These are phyloP conservation scores for Diachasma alloeum DNA, from an alignment of 1,140 invertebrate genomes.

Conservation along the genomic window DNA sequence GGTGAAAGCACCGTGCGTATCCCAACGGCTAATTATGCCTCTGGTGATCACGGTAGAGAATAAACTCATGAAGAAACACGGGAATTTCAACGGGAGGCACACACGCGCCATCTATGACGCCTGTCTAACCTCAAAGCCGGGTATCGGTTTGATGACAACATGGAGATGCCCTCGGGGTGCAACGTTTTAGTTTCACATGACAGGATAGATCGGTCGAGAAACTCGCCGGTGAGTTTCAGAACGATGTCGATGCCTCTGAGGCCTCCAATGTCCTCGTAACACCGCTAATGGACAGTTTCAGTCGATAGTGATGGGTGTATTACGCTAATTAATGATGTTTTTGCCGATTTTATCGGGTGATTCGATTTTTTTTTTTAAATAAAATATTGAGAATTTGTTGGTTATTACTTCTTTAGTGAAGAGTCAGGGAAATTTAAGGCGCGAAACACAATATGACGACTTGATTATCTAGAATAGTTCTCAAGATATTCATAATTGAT, in stretches of 20 bases:
- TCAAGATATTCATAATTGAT: no score
- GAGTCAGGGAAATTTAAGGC: no score
- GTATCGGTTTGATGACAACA: background rate
- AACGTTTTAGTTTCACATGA: background rate
- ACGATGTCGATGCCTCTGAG: background rate
- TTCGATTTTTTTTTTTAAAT: no score
- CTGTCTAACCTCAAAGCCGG: background rate
- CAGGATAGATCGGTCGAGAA: background rate
- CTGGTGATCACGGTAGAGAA: background rate
- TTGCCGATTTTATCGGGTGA: background rate
- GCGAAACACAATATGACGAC: no score
- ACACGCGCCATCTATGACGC: background rate
- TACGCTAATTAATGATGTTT: background rate
- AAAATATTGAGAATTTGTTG: no score
- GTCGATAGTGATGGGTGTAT: background rate
- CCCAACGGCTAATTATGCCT: constrained; percentile 20
- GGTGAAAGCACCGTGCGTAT: constrained; percentile 18
- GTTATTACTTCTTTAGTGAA: no score
- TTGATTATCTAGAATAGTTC: no score
- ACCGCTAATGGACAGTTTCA: background rate
- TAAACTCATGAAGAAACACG: background rate
- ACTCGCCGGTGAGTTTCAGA: background rate
- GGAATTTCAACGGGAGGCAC: background rate
- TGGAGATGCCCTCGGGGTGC: background rate
- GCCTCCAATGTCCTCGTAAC: background rate